Base-by-base conservation (phyloP, 2,797 vertebrate species). In the Zalophus californianus region DNA sequence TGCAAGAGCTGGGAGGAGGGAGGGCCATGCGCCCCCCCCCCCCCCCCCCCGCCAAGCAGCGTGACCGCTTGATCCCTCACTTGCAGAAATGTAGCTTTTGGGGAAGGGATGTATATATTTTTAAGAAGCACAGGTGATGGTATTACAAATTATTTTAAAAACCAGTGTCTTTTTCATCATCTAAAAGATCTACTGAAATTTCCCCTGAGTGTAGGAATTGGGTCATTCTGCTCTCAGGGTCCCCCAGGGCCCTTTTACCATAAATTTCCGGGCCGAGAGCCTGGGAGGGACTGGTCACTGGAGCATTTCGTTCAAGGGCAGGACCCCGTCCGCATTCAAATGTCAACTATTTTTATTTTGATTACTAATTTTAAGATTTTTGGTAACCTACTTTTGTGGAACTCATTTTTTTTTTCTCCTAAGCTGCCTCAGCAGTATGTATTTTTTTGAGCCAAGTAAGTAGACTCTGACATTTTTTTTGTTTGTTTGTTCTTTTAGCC, bases 401-500 rank as follows among this genome's bases (percentile, higher is more conserved):
- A 44, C 23, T 91, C 23, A 50, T 60, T 50, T 62, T 62, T 60
- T 60, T 60, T 38, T 48, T 48, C 50, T 66, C 60, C 13, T 52
- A 68, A 41, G 41, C 91, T 94, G 18, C 32, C 62, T 66, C 29
- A 60, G 44, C 13, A 14, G 48, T 44, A 72, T 82, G 38, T 16
- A 16, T 56, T 78, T 73, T 92, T 87, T 41, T 91, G 78, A 97
- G 68, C 68, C 93, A 95, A 79, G 83, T 89, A 82, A 89, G 91
- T 94, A 91, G 96, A 91, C 52, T 48, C 84, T 70, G 80, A 73
- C 89, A 60, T 94, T 97, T 91, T 56, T 56, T 48, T 88, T 90
- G 14, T 96, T 41, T 91, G 91, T 90, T 97, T 96, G 56, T 83
- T 92, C 73, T 96, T 91, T 94, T 80, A 92, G 68, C 86, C 83